Evolutionary conservation across 2,797 vertebrate genomes (phyloP).

Genomic region (Amblyraja radiata): DNA sequence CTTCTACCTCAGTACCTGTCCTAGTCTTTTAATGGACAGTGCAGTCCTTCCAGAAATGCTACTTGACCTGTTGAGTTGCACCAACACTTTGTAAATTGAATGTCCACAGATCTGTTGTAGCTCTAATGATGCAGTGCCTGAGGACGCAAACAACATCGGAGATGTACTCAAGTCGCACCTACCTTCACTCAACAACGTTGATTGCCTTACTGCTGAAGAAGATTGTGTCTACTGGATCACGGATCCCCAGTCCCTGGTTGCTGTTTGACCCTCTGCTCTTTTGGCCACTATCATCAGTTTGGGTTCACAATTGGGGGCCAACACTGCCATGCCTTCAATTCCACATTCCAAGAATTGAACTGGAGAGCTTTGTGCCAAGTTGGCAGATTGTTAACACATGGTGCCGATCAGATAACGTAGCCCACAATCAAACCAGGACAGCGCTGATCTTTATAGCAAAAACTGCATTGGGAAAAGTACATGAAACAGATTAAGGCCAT

Average conservation of each 20-base stretch:
- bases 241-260: not conserved
- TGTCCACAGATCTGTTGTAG: too few species aligned
- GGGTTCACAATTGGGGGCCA: not conserved
- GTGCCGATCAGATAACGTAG: not conserved
- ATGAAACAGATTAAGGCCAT: not conserved
- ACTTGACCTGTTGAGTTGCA: too few species aligned
- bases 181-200: too few species aligned
- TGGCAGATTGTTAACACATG: not conserved
- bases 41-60: too few species aligned
- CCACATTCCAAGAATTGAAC: not conserved
- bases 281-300: too few species aligned
- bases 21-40: too few species aligned
- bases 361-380: too few species aligned
- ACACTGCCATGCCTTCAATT: too few species aligned
- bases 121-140: not conserved
- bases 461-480: not conserved
- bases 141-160: not conserved
- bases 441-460: not conserved
- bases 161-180: not conserved
- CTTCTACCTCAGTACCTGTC: too few species aligned
- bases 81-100: too few species aligned
- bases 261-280: not conserved
- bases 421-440: not conserved
- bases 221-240: not conserved
- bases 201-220: not conserved